A percentile compares a stretch with the other conserved stretches of the same genome.
These are phyloP conservation scores for Gephyroberyx darwinii DNA, from an alignment of 2,797 vertebrate genomes.

Conservation along the genomic window DNA sequence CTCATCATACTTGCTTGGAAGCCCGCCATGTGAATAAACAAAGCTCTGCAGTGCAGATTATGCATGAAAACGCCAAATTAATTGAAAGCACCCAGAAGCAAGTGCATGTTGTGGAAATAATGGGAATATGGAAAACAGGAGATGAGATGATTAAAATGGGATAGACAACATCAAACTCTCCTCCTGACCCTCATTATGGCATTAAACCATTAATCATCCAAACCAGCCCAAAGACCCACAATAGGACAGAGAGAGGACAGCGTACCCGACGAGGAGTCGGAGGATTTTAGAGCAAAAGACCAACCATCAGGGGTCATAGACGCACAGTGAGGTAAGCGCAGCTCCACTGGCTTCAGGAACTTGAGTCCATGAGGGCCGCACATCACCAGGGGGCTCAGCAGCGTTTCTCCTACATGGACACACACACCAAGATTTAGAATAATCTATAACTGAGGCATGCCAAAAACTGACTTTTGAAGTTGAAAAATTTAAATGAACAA, in stretches of 20 bases:
- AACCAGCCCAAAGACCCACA: constrained; percentile 80
- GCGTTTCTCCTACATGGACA: constrained; percentile 89
- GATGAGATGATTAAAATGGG: constrained; percentile 40
- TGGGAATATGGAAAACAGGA: constrained; percentile 41
- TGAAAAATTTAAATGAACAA: too few relatives aligned
- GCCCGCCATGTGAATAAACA: neutral
- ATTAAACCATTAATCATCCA: constrained; percentile 44
- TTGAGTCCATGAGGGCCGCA: constrained; percentile 99
- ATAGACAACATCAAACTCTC: constrained; percentile 47
- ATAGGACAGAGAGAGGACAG: constrained; percentile 96
- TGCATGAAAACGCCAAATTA: neutral
- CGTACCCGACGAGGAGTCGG: constrained; percentile 99
- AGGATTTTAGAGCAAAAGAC: constrained; percentile 99
- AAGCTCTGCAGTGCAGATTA: neutral
- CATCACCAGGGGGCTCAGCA: constrained; percentile 96
- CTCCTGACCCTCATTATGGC: constrained; percentile 29
- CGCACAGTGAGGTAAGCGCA: constrained; percentile 99
- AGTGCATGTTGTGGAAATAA: constrained; percentile 41
- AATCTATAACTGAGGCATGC: neutral
- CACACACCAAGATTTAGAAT: constrained; percentile 28
- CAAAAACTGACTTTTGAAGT: neutral
- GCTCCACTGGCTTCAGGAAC: constrained; percentile 99
- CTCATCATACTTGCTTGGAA: neutral
- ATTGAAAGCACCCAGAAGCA: neutral
- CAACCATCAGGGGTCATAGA: constrained; percentile 99